phyloP scores from a whole-genome alignment of 1,140 invertebrate genomes.

The Drosophila azteca region DNA sequence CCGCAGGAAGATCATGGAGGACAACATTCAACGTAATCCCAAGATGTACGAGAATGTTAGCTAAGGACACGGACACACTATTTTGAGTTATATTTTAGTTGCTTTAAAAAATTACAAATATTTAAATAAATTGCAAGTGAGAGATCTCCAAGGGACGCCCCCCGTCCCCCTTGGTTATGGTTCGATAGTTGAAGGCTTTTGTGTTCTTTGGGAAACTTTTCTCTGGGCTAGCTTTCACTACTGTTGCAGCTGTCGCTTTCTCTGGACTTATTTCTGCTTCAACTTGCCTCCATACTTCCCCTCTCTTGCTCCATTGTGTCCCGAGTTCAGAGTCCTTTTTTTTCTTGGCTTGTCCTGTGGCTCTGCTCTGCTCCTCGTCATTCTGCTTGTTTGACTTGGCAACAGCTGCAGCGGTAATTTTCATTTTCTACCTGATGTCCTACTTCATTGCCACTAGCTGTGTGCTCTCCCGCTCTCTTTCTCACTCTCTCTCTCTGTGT shows the following conservation, averaged over 20 bases:
- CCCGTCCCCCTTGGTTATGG: too few species aligned
- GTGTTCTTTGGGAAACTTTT: conserved; percentile 29
- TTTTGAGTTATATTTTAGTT: conserved; percentile 21
- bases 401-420: conserved; percentile 68
- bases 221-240: conserved; percentile 44
- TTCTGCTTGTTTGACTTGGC: conserved; percentile 62
- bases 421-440: conserved; percentile 71
- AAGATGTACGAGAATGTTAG: conserved; percentile 79
- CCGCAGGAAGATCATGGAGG: conserved; percentile 71
- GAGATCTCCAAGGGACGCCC: conserved; percentile 27
- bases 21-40: conserved; percentile 74
- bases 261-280: conserved; percentile 6
- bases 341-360: conserved; percentile 24
- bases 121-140: neutral
- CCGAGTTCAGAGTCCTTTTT: neutral
- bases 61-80: conserved; percentile 23
- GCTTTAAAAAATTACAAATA: too few species aligned
- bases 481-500: neutral
- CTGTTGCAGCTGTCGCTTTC: conserved; percentile 49
- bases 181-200: too few species aligned
- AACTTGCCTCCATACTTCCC: neutral
- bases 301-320: too few species aligned
- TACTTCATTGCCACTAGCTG: conserved; percentile 63
- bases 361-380: conserved; percentile 23
- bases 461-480: neutral